A percentile compares a stretch with the other conserved stretches of the same genome.
phyloP scores from a whole-genome alignment of 2,797 vertebrate species.

The Microctenopoma stevenorrisi region DNA sequence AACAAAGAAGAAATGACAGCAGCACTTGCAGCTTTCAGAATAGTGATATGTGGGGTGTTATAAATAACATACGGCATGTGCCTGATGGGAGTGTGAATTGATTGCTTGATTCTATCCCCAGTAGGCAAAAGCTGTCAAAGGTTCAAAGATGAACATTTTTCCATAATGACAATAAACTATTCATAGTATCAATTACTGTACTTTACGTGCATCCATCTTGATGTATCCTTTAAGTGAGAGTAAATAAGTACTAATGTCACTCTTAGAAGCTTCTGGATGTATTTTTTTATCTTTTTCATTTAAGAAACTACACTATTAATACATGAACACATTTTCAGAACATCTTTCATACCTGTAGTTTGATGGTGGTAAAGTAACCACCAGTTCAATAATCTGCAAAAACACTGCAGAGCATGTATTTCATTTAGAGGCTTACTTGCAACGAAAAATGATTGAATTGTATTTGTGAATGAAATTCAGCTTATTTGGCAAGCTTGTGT shows the following conservation, averaged over 20 bases:
- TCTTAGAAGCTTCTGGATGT: neutral
- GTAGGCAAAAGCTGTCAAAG: conserved; percentile 21
- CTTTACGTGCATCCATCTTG: neutral
- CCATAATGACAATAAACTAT: neutral
- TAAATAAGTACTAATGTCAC: conserved; percentile 4
- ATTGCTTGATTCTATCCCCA: conserved; percentile 1
- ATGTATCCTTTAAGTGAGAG: neutral
- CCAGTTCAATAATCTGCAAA: neutral
- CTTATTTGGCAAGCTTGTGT: neutral
- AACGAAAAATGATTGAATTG: too few relatives aligned
- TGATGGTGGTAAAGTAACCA: neutral
- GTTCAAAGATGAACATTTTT: conserved; percentile 28
- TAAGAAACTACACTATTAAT: neutral
- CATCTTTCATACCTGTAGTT: neutral
- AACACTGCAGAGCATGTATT: neutral
- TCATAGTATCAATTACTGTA: conserved; percentile 7
- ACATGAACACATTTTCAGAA: neutral
- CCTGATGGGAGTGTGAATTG: conserved; percentile 24
- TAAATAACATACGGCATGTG: conserved; percentile 22
- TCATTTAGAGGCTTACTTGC: neutral
- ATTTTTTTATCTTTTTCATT: neutral
- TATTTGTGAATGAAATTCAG: neutral
- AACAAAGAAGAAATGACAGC: conserved; percentile 7
- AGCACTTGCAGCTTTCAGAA: conserved; percentile 8
- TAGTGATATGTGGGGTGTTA: conserved; percentile 2